phyloP scores from a whole-genome alignment of 2,113 vertebrate species.

The Chaetura pelagica region DNA sequence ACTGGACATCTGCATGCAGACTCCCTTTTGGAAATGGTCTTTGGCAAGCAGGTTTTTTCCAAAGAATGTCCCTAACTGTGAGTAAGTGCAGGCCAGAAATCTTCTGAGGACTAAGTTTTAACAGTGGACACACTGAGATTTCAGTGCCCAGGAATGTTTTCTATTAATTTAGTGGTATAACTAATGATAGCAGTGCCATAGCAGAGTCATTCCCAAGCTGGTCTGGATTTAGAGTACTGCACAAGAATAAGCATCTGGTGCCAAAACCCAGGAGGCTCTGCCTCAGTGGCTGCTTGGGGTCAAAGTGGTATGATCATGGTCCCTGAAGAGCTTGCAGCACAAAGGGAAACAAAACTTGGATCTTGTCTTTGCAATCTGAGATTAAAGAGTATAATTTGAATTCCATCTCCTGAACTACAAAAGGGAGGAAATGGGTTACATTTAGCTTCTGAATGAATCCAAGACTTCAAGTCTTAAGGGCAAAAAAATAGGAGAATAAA shows the following conservation, averaged over 20 bases:
- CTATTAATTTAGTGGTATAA: neutral
- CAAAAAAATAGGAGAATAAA: neutral
- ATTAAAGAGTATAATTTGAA: neutral
- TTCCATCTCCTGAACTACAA: neutral
- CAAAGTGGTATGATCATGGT: neutral
- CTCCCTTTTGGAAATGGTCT: neutral
- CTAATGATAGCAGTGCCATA: neutral
- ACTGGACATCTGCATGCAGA: neutral
- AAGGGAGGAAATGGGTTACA: accelerated
- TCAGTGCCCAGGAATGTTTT: neutral
- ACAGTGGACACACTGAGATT: neutral
- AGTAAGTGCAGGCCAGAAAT: neutral
- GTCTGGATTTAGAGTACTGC: neutral
- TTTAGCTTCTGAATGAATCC: neutral
- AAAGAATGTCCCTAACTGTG: neutral
- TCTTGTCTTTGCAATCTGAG: neutral
- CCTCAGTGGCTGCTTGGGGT: neutral
- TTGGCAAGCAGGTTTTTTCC: neutral
- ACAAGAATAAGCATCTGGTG: neutral
- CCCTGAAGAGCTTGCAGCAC: neutral
- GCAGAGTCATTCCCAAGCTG: neutral
- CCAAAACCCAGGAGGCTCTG: neutral
- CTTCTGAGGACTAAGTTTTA: neutral
- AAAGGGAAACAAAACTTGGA: neutral
- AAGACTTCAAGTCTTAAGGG: neutral